Conservation (phyloP, 2,113 vertebrate genomes). For the Takifugu flavidus region DNA sequence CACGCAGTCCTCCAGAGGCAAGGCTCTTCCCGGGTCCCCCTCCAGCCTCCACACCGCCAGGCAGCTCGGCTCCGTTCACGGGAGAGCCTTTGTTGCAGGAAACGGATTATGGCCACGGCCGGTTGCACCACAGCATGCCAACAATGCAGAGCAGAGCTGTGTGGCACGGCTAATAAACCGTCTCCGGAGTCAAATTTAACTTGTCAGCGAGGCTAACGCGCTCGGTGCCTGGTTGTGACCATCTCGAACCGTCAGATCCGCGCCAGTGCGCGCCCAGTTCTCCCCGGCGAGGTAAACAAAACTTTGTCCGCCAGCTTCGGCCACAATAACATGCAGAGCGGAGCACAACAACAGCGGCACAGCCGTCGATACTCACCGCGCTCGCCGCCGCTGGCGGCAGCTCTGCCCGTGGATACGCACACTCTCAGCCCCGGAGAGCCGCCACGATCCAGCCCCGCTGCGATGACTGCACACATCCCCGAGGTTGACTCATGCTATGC, state of each 20-base stretch:
- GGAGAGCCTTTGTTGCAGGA: constrained; percentile 75
- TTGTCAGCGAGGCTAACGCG: constrained; percentile 49
- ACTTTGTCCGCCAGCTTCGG: constrained; percentile 49
- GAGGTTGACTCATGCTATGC: constrained; percentile 76
- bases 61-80: constrained; percentile 71
- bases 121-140: no score
- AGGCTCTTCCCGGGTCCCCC: constrained; percentile 36
- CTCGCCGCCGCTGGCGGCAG: constrained; percentile 20
- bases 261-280: neutral
- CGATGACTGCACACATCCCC: constrained; percentile 76
- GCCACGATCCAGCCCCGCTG: constrained; percentile 35
- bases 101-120: constrained; percentile 60
- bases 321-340: constrained; percentile 21
- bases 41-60: neutral
- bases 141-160: neutral
- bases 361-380: constrained; percentile 54
- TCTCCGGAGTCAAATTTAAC: constrained; percentile 39
- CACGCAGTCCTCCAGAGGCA: constrained; percentile 24
- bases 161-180: neutral
- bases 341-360: constrained; percentile 25
- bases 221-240: constrained; percentile 18
- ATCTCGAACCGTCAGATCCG: neutral
- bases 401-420: constrained; percentile 30
- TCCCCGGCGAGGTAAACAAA: constrained; percentile 57
- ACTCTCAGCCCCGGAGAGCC: constrained; percentile 49